Percentiles rank a stretch among this genome's conserved stretches.
phyloP scores from a whole-genome alignment of 2,888 invertebrate genomes.

The Ochropleura leucogaster region DNA sequence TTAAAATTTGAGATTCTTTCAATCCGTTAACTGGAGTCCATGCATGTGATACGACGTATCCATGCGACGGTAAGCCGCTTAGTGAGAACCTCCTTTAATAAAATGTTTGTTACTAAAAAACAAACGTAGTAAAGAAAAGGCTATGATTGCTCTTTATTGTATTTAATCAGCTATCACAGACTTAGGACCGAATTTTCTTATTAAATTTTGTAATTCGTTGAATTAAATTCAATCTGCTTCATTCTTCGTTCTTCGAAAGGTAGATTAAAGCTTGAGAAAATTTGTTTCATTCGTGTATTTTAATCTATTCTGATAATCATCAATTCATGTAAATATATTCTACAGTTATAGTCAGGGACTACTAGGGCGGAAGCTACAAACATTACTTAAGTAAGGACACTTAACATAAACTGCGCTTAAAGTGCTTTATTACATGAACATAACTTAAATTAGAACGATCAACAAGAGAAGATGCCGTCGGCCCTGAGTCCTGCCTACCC shows the following conservation, averaged over 20 bases:
- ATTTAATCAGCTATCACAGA: background rate
- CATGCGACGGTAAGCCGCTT: constrained; percentile 38
- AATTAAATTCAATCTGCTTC: constrained; percentile 1
- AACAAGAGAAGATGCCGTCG: constrained; percentile 31
- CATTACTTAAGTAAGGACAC: background rate
- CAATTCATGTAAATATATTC: background rate
- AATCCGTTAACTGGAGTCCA: constrained; percentile 6
- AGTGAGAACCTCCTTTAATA: background rate
- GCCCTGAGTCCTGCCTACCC: constrained; percentile 31
- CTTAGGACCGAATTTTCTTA: background rate
- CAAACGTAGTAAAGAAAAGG: background rate
- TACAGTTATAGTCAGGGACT: background rate
- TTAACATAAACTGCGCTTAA: constrained; percentile 5
- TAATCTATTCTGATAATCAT: background rate
- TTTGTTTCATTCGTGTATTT: background rate
- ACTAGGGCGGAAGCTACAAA: background rate
- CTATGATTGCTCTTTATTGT: background rate
- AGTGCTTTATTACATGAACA: constrained; percentile 1
- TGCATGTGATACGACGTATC: constrained; percentile 18
- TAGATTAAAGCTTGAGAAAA: background rate
- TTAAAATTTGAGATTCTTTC: constrained; percentile 30
- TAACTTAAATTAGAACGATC: constrained; percentile 36
- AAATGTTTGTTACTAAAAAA: constrained; percentile 11
- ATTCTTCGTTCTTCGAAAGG: background rate
- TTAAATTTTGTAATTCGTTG: background rate